Evolutionary conservation across 2,113 vertebrate species (phyloP).

Genomic region (Labrus mixtus): DNA sequence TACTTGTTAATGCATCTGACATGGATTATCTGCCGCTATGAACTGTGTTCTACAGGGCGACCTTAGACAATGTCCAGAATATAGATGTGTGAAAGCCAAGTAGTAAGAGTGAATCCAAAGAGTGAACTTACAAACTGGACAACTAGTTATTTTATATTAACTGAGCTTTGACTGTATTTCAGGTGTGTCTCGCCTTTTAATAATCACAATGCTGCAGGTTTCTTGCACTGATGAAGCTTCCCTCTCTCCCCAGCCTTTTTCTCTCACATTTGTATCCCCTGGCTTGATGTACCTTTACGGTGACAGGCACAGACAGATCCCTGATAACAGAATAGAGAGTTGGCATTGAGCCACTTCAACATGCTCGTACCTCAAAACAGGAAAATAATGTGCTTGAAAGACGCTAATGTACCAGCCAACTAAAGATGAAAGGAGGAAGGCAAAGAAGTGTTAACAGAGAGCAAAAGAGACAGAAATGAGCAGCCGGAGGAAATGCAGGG

Average conservation of each 20-base stretch:
- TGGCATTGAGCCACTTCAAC: not conserved
- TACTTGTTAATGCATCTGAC: too few species aligned
- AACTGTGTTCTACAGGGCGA: too few species aligned
- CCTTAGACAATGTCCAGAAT: too few species aligned
- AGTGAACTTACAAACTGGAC: too few species aligned
- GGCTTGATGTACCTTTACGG: not conserved
- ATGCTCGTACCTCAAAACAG: not conserved
- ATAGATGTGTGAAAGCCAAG: too few species aligned
- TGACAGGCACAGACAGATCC: not conserved
- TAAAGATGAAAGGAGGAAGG: not conserved
- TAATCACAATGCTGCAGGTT: too few species aligned
- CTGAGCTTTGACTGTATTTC: too few species aligned
- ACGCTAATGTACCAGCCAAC: not conserved
- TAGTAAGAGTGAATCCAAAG: too few species aligned
- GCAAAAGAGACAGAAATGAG: not conserved
- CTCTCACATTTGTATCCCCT: slow-evolving; percentile 4
- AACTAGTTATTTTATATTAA: too few species aligned
- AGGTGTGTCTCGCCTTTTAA: too few species aligned
- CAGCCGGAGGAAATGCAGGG: not conserved
- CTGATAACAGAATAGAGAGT: not conserved
- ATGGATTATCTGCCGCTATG: too few species aligned
- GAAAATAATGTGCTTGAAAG: not conserved
- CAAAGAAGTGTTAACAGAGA: not conserved
- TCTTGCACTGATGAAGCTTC: not conserved
- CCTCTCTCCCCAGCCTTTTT: not conserved